phyloP scores from a whole-genome alignment of 2,888 invertebrate genomes.

The Drosophila pseudotalamancana region DNA sequence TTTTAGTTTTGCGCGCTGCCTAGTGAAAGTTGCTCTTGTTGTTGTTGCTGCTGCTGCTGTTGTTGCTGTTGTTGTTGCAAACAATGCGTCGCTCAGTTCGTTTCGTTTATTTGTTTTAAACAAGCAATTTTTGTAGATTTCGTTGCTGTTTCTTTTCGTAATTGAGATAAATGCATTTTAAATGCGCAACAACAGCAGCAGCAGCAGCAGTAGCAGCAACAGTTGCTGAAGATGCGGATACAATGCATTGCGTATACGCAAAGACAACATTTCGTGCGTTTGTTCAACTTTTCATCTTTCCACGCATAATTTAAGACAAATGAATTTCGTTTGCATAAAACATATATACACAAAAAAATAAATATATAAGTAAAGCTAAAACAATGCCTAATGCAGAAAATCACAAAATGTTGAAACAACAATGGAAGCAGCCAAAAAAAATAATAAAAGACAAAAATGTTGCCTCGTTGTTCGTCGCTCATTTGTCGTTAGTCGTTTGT shows the following conservation, averaged over 20 bases:
- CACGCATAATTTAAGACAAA: slow-evolving; percentile 57
- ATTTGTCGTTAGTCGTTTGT: slow-evolving; percentile 42
- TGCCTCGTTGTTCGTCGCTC: slow-evolving; percentile 40
- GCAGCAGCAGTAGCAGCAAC: slow-evolving; percentile 3
- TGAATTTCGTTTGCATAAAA: slow-evolving; percentile 41
- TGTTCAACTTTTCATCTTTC: slow-evolving; percentile 29
- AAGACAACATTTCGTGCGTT: slow-evolving; percentile 12
- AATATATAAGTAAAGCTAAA: slow-evolving; percentile 27
- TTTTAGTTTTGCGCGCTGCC: slow-evolving; percentile 59
- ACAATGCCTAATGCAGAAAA: slow-evolving; percentile 56
- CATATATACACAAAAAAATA: slow-evolving; percentile 27
- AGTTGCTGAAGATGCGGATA: slow-evolving; percentile 40
- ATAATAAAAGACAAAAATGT: slow-evolving; percentile 14
- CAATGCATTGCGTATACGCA: slow-evolving; percentile 59
- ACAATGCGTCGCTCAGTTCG: slow-evolving; percentile 69
- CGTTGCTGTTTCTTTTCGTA: slow-evolving; percentile 44
- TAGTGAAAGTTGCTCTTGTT: slow-evolving; percentile 67
- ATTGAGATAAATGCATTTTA: slow-evolving; percentile 80
- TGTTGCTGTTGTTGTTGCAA: slow-evolving; percentile 36
- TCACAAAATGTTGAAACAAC: slow-evolving; percentile 56
- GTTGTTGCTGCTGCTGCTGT: slow-evolving; percentile 1
- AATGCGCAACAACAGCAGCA: slow-evolving; percentile 50
- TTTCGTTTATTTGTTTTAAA: slow-evolving; percentile 63
- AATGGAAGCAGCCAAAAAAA: slow-evolving; percentile 33
- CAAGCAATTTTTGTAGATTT: slow-evolving; percentile 55